These are phyloP conservation scores for Parambassis ranga DNA, from an alignment of 2,797 vertebrate genomes.

Conservation along the genomic window DNA sequence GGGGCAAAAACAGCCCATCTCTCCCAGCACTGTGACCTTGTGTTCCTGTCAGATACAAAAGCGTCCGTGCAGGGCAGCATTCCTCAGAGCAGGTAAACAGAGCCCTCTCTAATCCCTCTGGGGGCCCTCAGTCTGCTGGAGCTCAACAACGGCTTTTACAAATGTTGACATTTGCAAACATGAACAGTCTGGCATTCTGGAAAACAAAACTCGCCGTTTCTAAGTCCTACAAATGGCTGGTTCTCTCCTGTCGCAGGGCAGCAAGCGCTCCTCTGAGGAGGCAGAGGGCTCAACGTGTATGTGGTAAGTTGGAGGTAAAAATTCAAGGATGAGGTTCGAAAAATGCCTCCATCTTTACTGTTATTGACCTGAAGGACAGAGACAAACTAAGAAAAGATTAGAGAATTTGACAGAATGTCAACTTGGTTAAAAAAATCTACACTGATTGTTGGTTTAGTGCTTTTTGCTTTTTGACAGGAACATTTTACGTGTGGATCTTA, in stretches of 20 bases:
- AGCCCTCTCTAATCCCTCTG: conserved; percentile 77
- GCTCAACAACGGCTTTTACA: conserved; percentile 78
- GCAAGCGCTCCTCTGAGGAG: conserved; percentile 1
- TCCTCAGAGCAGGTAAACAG: conserved; percentile 84
- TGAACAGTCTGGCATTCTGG: conserved; percentile 68
- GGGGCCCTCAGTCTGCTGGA: conserved; percentile 74
- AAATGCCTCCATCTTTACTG: background rate
- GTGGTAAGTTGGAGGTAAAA: background rate
- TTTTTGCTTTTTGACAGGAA: too few relatives aligned
- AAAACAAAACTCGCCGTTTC: conserved; percentile 67
- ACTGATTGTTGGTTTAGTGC: too few relatives aligned
- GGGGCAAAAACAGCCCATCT: conserved; percentile 77
- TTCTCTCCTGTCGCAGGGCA: conserved; percentile 20
- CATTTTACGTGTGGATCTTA: too few relatives aligned
- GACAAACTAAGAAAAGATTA: too few relatives aligned
- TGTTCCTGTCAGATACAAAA: conserved; percentile 81
- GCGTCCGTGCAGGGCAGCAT: conserved; percentile 76
- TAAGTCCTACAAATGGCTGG: conserved; percentile 40
- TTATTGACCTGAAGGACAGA: background rate
- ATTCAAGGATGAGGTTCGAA: background rate
- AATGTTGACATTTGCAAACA: conserved; percentile 83
- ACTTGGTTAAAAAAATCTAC: too few relatives aligned
- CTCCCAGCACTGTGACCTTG: conserved; percentile 76
- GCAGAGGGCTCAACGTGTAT: background rate
- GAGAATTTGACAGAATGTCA: too few relatives aligned